Conservation (phyloP, 2,797 vertebrate species). For the Anomalospiza imberbis region DNA sequence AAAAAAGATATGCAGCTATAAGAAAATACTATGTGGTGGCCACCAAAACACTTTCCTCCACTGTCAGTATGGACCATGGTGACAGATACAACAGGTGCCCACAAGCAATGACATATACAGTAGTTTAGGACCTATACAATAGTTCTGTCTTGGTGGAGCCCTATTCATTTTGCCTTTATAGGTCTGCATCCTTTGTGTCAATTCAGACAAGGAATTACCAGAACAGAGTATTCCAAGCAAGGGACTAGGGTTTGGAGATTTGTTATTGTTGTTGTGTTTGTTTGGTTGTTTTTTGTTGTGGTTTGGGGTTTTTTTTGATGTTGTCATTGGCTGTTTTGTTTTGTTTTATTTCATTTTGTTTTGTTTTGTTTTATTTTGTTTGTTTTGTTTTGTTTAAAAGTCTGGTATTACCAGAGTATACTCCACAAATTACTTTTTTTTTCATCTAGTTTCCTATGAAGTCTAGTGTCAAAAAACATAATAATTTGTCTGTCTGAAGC, state of each 20-base stretch:
- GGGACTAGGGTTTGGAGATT: background rate
- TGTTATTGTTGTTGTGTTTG: background rate
- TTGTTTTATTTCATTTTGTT: background rate
- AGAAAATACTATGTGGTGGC: background rate
- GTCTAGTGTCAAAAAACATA: background rate
- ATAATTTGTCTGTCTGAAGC: background rate
- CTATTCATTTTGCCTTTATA: background rate
- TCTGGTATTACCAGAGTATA: background rate
- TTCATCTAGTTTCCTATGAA: background rate
- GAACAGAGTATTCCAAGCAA: background rate
- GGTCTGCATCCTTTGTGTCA: background rate
- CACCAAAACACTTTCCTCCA: background rate
- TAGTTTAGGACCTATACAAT: background rate
- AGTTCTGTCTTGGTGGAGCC: background rate
- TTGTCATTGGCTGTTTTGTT: too few species aligned
- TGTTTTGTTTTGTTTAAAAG: background rate
- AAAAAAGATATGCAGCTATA: background rate
- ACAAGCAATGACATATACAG: background rate
- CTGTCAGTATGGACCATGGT: background rate
- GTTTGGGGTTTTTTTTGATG: fast-evolving
- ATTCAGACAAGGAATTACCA: background rate
- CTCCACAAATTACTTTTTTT: background rate
- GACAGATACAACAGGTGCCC: background rate
- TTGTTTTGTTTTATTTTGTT: background rate
- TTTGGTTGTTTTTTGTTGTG: background rate